Evolutionary conservation across 2,888 invertebrate species (phyloP), one percentile per base, ranked within the genome.

Genomic region (Scaptomyza polygonia): DNA sequence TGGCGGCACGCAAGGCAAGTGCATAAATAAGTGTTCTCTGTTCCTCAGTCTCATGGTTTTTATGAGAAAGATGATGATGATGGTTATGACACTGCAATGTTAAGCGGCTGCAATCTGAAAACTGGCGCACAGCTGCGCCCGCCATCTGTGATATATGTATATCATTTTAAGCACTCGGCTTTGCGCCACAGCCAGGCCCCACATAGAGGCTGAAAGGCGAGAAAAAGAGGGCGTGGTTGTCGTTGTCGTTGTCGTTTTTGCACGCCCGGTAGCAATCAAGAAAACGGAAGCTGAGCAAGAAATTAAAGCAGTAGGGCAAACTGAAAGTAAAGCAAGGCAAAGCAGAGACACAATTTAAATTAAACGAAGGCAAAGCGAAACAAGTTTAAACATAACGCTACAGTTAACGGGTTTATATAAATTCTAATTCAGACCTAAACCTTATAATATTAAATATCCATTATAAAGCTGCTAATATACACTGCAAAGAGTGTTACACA

Each of bases 1-100:
- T 67, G 71, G 61, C 29, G 61, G 36, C 54, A 27, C 51, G 62
- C 43, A 80, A 82, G 82, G 82, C 85, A 85, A 84, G 79, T 82
- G 82, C 85, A 81, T 82, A 82, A 82, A 82, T 82, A 82, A 85
- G 70, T 77, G 81, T 51, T 61, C 14, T 27, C 25, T 21, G 27
- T 18, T 25, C 18, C 32, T n/a, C 48, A 39, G 53, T 43, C 47
- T 48, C 47, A 42, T 12, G 39, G 16, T 34, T 52, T 8, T 56
- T 66, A 40, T 54, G 48, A 45, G 52, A 40, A 51, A 40, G 70
- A 55, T 54, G 72, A 65, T 63, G 65, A 68, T 47, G 32, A 32
- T n/a, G n/a, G n/a, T n/a, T 71, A 52, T 67, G 66, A 49, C 72
- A 76, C 44, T 72, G 72, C 76, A 81, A 63, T 63, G 75, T 69